phyloP scores from a whole-genome alignment of 2,888 invertebrate genomes.

The Xylota segnis region DNA sequence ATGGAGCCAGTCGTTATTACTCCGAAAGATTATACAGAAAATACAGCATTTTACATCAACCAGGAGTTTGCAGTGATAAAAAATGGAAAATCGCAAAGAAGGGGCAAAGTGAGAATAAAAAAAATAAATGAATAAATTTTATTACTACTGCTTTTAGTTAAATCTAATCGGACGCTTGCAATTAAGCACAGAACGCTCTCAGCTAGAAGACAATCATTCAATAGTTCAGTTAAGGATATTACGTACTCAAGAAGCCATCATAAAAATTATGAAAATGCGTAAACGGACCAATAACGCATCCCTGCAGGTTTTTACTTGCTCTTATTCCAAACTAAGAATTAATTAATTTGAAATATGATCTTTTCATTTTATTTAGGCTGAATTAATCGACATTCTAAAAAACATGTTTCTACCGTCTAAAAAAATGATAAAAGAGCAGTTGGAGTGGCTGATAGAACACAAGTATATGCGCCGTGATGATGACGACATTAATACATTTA shows the following conservation, averaged over 20 bases:
- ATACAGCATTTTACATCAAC: slow-evolving; percentile 97
- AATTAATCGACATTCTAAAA: slow-evolving; percentile 98
- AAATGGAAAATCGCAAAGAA: slow-evolving; percentile 96
- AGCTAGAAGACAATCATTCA: slow-evolving; percentile 99
- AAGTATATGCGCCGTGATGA: slow-evolving; percentile 98
- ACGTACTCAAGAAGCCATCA: slow-evolving; percentile 97
- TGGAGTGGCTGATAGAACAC: slow-evolving; percentile 99
- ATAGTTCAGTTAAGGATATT: slow-evolving; percentile 98
- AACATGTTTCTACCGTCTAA: slow-evolving; percentile 99
- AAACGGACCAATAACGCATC: slow-evolving; percentile 97
- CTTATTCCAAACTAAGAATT: neutral
- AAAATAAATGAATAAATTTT: neutral
- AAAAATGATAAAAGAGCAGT: slow-evolving; percentile 99
- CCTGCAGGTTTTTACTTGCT: slow-evolving; percentile 88
- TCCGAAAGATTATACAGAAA: slow-evolving; percentile 97
- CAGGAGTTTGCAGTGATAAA: slow-evolving; percentile 98
- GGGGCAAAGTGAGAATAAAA: slow-evolving; percentile 90
- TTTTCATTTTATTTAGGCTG: slow-evolving; percentile 87
- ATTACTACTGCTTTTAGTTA: slow-evolving; percentile 85
- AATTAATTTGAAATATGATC: neutral
- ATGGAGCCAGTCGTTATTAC: slow-evolving; percentile 93
- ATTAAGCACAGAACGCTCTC: slow-evolving; percentile 96
- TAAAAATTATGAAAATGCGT: slow-evolving; percentile 99
- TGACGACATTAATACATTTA: slow-evolving; percentile 98
- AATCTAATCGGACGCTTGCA: slow-evolving; percentile 98